phyloP scores from a whole-genome alignment of 2,113 vertebrate genomes.

The Brachyistius frenatus region DNA sequence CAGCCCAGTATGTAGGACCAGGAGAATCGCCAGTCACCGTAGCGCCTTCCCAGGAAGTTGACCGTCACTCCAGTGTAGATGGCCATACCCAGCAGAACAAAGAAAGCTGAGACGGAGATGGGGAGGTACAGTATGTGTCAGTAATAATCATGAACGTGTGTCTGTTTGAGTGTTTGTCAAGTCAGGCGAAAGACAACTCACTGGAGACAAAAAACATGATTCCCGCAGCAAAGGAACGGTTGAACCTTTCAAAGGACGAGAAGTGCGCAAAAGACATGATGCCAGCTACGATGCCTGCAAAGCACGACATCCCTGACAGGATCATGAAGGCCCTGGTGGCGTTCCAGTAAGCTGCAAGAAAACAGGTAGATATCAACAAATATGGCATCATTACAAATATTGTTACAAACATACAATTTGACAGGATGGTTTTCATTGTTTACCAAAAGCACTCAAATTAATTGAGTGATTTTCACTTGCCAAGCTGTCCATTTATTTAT shows the following conservation, averaged over 20 bases:
- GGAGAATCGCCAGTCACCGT: slow-evolving; percentile 91
- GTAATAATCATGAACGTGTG: not conserved
- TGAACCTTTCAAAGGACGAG: slow-evolving; percentile 87
- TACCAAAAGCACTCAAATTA: too few relatives aligned
- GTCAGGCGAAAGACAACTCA: slow-evolving; percentile 75
- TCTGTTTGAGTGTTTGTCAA: not conserved
- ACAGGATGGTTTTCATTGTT: too few relatives aligned
- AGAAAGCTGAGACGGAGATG: slow-evolving; percentile 79
- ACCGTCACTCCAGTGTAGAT: slow-evolving; percentile 90
- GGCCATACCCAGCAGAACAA: slow-evolving; percentile 88
- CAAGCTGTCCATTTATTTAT: too few relatives aligned
- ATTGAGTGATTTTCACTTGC: too few relatives aligned
- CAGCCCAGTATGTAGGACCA: slow-evolving; percentile 93
- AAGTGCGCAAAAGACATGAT: slow-evolving; percentile 89
- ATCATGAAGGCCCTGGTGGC: slow-evolving; percentile 93
- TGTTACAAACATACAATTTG: too few relatives aligned
- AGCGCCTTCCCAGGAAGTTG: slow-evolving; percentile 89
- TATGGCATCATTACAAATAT: not conserved
- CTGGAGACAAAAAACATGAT: slow-evolving; percentile 90
- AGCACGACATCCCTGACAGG: slow-evolving; percentile 88
- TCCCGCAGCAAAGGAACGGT: slow-evolving; percentile 88
- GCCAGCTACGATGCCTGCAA: slow-evolving; percentile 86
- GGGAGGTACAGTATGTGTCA: not conserved
- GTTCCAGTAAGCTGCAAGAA: slow-evolving; percentile 88
- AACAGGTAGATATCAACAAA: slow-evolving; percentile 16